phyloP scores from a whole-genome alignment of 2,113 vertebrate genomes.

The Ciconia stormi region DNA sequence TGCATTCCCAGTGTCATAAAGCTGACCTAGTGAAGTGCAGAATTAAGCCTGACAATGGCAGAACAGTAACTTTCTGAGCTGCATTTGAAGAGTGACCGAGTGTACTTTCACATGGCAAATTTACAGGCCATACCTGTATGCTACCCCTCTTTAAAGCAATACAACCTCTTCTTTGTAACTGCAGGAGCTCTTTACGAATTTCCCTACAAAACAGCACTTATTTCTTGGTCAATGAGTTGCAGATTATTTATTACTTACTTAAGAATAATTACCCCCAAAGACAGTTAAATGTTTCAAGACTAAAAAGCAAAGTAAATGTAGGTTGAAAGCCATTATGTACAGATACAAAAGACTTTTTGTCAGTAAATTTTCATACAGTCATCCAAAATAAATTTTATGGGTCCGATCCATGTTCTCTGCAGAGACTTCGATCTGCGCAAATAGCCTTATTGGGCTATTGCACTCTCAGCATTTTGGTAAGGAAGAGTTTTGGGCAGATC shows the following conservation, averaged over 20 bases:
- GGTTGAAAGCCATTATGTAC: background rate
- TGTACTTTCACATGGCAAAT: background rate
- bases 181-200: background rate
- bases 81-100: background rate
- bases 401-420: background rate
- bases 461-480: background rate
- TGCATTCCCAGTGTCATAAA: conserved; percentile 17
- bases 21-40: background rate
- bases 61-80: conserved; percentile 1
- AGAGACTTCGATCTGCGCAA: conserved; percentile 16
- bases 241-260: conserved; percentile 43
- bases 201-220: background rate
- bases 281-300: conserved; percentile 11
- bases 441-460: background rate
- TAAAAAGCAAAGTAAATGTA: conserved; percentile 11
- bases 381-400: background rate
- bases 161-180: conserved; percentile 31
- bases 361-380: background rate
- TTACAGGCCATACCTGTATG: background rate
- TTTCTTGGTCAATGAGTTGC: conserved; percentile 16
- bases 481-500: background rate
- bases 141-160: background rate
- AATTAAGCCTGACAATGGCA: background rate
- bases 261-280: conserved; percentile 27
- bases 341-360: conserved; percentile 36